Base-by-base conservation (phyloP, 64 coral and sea anemone species). In the Orbicella faveolata region DNA sequence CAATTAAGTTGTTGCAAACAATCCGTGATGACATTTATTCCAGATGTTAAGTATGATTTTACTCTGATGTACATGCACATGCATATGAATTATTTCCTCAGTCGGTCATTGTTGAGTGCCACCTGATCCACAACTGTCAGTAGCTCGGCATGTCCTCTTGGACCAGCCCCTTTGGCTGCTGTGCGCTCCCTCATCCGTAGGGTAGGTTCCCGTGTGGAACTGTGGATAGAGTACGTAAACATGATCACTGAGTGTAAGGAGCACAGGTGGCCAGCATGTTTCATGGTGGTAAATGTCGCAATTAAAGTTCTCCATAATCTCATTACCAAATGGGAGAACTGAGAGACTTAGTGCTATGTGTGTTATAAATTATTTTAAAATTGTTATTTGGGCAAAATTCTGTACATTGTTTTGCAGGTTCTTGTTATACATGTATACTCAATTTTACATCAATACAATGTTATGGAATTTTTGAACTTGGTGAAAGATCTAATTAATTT, bases 221-320 rank as follows among this genome's bases (percentile, higher is more conserved):
- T 69, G 52, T 57, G 65, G 67, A 70, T 85, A 41, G 82, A 85
- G 82, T 85, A 53, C 23, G 37, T 78, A 70, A 11, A 26, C 21
- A 26, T 30, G 30, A 30, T 11, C 23, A 70, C 9, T 25, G 76
- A 44, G 36, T 52, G 10, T 26, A 44, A 36, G 34, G 21, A 84
- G 39, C 82, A 72, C 82, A 85, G 36, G 61, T 72, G 64, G 82
- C 82, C 82, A 85, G 82, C 36, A 73, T 85, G 64, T 85, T 85
- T 85, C 11, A 85, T 85, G 65, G 65, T 85, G 82, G 82, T 85
- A 6, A 33, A 70, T 73, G 57, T 63, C 21, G 51, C 64, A 84
- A 8, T 30, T 67, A 3, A 67, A 2, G 82, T 48, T 83, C 34
- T 67, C 81, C 61, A 36, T 41, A 67, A 83, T 83, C 61, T 83